Evolutionary conservation across 2,113 vertebrate genomes (phyloP).

Genomic region (Antigone vipio): DNA sequence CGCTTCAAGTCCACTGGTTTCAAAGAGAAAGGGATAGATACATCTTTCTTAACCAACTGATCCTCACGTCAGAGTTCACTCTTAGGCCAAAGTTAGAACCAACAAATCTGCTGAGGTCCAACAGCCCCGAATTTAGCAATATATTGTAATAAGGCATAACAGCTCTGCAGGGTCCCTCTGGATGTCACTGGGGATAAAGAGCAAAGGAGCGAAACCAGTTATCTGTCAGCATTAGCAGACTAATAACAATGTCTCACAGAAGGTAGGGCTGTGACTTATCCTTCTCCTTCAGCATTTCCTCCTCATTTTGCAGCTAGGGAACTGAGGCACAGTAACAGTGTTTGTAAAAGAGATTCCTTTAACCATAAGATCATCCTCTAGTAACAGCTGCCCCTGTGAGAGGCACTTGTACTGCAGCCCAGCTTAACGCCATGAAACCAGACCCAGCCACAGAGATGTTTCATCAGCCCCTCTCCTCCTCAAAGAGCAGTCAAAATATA

Average conservation of each 20-base stretch:
- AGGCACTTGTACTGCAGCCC: background rate
- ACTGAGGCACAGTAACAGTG: rapidly evolving
- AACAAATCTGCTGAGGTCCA: background rate
- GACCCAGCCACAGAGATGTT: background rate
- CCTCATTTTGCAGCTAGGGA: background rate
- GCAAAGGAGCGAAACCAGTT: background rate
- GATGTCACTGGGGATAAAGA: background rate
- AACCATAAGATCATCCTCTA: background rate
- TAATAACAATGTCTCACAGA: background rate
- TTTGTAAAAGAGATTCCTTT: background rate
- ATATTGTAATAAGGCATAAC: background rate
- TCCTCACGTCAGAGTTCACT: background rate
- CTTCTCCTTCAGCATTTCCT: background rate
- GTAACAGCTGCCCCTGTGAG: background rate
- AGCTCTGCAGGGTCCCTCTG: background rate
- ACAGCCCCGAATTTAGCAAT: background rate
- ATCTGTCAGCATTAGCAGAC: background rate
- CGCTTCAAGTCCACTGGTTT: background rate
- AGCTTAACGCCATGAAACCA: background rate
- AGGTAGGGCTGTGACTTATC: background rate
- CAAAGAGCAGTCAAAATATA: background rate
- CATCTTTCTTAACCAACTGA: background rate
- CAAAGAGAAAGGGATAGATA: background rate
- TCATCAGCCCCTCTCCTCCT: background rate
- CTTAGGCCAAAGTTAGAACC: background rate